Evolutionary conservation across 2,797 vertebrate species (phyloP).

Genomic region (Euphonia xanthogaster): DNA sequence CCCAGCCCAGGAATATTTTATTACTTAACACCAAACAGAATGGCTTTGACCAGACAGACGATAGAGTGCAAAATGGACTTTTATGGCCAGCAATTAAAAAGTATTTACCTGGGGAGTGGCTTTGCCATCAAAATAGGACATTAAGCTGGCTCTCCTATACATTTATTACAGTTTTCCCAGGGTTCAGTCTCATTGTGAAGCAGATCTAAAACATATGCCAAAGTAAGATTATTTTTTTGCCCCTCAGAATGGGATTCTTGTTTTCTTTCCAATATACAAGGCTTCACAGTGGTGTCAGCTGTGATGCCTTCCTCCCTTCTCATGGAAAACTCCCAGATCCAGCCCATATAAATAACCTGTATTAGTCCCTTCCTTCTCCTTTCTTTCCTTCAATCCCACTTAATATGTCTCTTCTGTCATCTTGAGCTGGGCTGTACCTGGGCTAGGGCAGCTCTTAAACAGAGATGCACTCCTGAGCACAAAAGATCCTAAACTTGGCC

Average conservation of each 20-base stretch:
- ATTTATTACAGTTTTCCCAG: neutral
- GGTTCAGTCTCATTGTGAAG: neutral
- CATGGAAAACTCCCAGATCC: neutral
- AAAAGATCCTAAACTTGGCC: neutral
- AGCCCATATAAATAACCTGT: neutral
- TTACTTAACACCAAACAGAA: neutral
- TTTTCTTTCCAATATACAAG: neutral
- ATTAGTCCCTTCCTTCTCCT: neutral
- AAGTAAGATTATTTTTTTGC: neutral
- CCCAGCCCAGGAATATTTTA: neutral
- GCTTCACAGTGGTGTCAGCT: neutral
- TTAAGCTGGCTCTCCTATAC: neutral
- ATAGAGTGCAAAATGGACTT: neutral
- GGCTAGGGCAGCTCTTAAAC: neutral
- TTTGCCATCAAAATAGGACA: neutral
- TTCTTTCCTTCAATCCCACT: neutral
- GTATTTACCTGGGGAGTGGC: neutral
- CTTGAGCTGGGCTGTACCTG: neutral
- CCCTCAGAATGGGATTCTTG: neutral
- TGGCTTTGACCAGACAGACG: neutral
- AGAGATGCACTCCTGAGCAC: neutral
- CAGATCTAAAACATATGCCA: neutral
- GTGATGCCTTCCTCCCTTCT: neutral
- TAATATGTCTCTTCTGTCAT: neutral
- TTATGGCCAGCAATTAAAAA: neutral